Base-by-base conservation (phyloP, 2,888 invertebrate genomes). In the Cetonia aurata region DNA sequence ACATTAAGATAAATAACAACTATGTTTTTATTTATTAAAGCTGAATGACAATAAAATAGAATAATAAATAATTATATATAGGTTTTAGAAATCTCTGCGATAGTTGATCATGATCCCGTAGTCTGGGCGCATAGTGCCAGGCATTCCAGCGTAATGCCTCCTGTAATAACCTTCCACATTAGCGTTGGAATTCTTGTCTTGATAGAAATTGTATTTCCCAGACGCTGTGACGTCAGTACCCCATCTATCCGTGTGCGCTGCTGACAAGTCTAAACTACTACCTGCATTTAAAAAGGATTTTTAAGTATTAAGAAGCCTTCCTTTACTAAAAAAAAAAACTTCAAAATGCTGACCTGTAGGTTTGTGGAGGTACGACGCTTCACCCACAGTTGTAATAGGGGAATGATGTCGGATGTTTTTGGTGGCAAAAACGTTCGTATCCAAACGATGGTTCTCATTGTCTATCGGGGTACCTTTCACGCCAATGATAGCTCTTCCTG, bases 131-230 rank as follows among this genome's bases (percentile, higher is more conserved):
- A 12, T n/a, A 13, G 55, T 56, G 0, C 55, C 55, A 3, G 6
- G n/a, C 12, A n/a, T 13, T 37, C 55, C 55, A 19, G 55, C 67
- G 10, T 12, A 19, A 41, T 67, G 67, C 10, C 53, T 67, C 9
- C 42, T 41, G 10, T 37, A 52, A 10, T 15, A 44, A 8, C 41
- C 67, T 48, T 37, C 31, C 6, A 50, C 15, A 15, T 48, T 50
- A 33, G 50, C 65, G 13, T 13, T 65, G 50, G 48, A 46, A 13
- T 12, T 25, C 12, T 52, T 60, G 33, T 69, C 41, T 48, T 60
- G 31, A 46, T 67, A 41, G 19, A 70, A 55, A 15, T 72, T 72
- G 37, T 72, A 70, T 17, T 25, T 25, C 52, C 70, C 72, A 50
- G 41, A 12, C 6, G 71, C 72, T 17, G 31, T 33, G 0, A 71